These are phyloP conservation scores for Neostethus bicornis DNA, from an alignment of 2,797 vertebrate genomes.

Conservation along the genomic window DNA sequence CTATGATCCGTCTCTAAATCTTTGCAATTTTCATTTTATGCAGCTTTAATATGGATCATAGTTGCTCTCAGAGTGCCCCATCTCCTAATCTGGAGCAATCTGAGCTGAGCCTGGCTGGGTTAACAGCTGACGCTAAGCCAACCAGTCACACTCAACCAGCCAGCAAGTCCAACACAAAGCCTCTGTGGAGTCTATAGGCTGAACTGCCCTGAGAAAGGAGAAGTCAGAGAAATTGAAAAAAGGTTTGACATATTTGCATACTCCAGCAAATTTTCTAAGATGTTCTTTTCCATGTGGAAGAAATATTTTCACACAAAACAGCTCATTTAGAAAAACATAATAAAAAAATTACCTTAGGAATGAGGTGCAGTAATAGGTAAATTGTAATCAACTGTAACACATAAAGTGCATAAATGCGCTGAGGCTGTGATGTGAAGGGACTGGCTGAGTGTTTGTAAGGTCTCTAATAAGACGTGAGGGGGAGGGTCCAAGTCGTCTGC, in stretches of 20 bases:
- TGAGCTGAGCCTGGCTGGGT: constrained; percentile 84
- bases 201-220: constrained; percentile 16
- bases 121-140: constrained; percentile 86
- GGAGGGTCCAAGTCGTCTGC: constrained; percentile 34
- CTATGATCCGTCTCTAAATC: constrained; percentile 91
- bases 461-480: constrained; percentile 31
- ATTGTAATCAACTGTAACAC: constrained; percentile 3
- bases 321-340: not conserved
- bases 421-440: constrained; percentile 21
- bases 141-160: constrained; percentile 70
- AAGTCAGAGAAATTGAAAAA: constrained; percentile 11
- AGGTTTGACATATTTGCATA: constrained; percentile 1
- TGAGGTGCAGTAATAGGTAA: not conserved
- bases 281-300: not conserved
- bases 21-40: constrained; percentile 97
- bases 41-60: constrained; percentile 96
- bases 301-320: not conserved
- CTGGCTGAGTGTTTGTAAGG: constrained; percentile 15
- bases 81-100: constrained; percentile 92
- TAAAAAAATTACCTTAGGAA: not conserved
- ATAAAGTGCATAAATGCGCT: constrained; percentile 8
- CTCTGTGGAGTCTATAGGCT: constrained; percentile 27
- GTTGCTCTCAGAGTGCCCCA: constrained; percentile 80
- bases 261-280: not conserved
- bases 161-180: constrained; percentile 58